Conservation (phyloP, 2,888 invertebrate species). For the Caenorhabditis sulstoni region DNA sequence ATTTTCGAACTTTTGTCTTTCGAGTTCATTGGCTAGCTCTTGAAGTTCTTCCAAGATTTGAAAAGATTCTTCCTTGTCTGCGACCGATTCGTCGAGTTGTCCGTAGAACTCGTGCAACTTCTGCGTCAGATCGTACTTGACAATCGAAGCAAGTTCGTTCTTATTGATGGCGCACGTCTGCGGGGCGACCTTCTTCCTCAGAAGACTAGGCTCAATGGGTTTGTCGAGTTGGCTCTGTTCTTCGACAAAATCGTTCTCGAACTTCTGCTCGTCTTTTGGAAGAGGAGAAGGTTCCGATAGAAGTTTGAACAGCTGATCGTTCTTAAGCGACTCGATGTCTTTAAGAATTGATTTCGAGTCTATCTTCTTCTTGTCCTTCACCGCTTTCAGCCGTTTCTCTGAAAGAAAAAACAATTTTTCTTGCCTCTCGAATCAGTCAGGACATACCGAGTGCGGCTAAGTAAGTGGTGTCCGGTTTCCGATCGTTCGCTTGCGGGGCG, state of each 20-base stretch:
- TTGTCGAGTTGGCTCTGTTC: constrained; percentile 44
- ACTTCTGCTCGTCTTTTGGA: constrained; percentile 32
- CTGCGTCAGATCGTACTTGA: constrained; percentile 66
- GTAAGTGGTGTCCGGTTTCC: constrained; percentile 43
- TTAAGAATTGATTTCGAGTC: constrained; percentile 53
- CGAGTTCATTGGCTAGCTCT: constrained; percentile 40
- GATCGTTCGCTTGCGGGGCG: constrained; percentile 31
- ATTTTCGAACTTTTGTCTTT: constrained; percentile 11
- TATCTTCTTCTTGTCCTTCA: constrained; percentile 56
- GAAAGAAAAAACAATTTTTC: constrained; percentile 6
- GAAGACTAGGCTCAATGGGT: constrained; percentile 56
- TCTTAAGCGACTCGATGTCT: constrained; percentile 56
- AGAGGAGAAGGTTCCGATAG: constrained; percentile 15
- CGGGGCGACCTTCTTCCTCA: constrained; percentile 68
- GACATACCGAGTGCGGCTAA: constrained; percentile 46
- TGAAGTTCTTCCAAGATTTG: constrained; percentile 48
- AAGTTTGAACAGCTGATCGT: constrained; percentile 56
- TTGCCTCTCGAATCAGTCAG: neutral
- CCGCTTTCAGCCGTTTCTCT: constrained; percentile 58
- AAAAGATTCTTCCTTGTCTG: constrained; percentile 33
- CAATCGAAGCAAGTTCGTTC: constrained; percentile 63
- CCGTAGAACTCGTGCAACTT: constrained; percentile 56
- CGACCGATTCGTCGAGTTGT: constrained; percentile 43
- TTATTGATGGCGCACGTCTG: constrained; percentile 70
- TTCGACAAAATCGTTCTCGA: constrained; percentile 68